Base-by-base conservation (phyloP, 2,888 invertebrate species). In the Shargacucullia verbasci region DNA sequence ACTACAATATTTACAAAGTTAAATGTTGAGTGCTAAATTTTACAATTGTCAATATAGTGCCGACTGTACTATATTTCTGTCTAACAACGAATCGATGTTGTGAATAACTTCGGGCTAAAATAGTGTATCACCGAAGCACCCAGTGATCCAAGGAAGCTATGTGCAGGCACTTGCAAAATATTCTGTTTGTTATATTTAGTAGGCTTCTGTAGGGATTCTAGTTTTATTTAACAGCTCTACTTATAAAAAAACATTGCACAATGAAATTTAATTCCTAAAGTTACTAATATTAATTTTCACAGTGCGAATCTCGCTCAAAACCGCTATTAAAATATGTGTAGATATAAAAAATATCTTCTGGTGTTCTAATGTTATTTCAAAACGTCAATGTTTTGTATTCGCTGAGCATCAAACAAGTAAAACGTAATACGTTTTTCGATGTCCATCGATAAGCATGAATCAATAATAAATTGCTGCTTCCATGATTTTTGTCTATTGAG, bases 81-180 rank as follows among this genome's bases (percentile, higher is more conserved):
- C 53, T 81, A 80, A 89, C 90, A 90, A 89, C 90, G 90, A 90
- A 90, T 87, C 64, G 50, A 82, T 85, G 87, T 89, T 87, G 86
- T 88, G 84, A 81, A 76, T 70, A 71, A 80, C 75, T 76, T 75
- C 82, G 82, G 81, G 80, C 83, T 84, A 76, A 72, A 57, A 76
- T 78, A 70, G 55, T 65, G 56, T 59, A 71, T 67, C 71, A 71
- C 69, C 59, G 56, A 65, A 57, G 59, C 60, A 78, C 79, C 83
- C 87, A 84, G 86, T 86, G 84, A 80, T 69, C 58, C 70, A 78
- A 76, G 58, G 65, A 76, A 67, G 60, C 67, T 60, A 50, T 44
- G 41, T 59, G 64, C 64, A 76, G 66, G 70, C 76, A 76, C 73
- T 88, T 91, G 90, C 90, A 90, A 91, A 91, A 91, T 91, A 90